Evolutionary conservation across 2,888 invertebrate species (phyloP).

Genomic region (Linnaemya tessellans): DNA sequence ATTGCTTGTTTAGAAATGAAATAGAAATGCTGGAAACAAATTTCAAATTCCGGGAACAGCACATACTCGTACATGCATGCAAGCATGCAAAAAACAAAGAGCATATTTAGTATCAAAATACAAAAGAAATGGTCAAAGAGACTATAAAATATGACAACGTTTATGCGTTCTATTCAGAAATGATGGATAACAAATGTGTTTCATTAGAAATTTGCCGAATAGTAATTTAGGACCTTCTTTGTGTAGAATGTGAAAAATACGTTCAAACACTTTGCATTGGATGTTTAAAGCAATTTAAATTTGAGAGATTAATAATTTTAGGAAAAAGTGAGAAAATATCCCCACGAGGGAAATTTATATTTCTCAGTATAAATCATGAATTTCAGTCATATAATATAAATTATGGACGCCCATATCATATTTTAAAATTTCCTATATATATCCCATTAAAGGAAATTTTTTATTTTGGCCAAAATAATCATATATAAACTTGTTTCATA

Average conservation of each 20-base stretch:
- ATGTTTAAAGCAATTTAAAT: no score
- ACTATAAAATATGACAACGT: slow-evolving; percentile 15
- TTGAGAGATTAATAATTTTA: no score
- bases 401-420: not conserved
- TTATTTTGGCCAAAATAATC: not conserved
- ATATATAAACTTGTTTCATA: not conserved
- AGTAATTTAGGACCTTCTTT: not conserved
- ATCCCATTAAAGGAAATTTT: not conserved
- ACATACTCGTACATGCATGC: not conserved
- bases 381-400: no score
- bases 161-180: not conserved
- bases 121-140: slow-evolving; percentile 7
- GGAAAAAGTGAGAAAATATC: no score
- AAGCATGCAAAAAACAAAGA: not conserved
- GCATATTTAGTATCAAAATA: not conserved
- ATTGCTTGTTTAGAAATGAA: slow-evolving; percentile 10
- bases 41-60: slow-evolving; percentile 20
- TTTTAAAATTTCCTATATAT: not conserved
- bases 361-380: no score
- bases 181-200: not conserved
- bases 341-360: no score
- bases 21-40: slow-evolving; percentile 16
- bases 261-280: no score
- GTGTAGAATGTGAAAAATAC: not conserved
- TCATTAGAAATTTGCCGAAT: not conserved